A percentile compares a stretch with the other conserved stretches of the same genome.
These are phyloP conservation scores for Ptychadena robeensis DNA, from an alignment of 2,797 vertebrate genomes.

Conservation along the genomic window DNA sequence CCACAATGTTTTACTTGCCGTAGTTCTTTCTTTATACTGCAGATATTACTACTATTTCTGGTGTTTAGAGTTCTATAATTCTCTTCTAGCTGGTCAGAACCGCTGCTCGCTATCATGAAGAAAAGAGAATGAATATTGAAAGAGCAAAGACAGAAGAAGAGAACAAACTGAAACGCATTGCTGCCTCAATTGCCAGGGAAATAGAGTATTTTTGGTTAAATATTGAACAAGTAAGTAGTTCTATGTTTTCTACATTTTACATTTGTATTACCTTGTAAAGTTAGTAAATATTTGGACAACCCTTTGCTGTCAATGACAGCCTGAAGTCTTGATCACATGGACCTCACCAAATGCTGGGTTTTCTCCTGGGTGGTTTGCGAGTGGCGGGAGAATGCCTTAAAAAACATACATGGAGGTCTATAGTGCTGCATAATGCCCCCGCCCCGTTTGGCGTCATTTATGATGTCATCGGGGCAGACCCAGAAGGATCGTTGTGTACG, in stretches of 20 bases:
- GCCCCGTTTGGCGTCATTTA: too few relatives aligned
- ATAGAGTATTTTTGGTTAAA: slow-evolving; percentile 94
- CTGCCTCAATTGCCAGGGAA: slow-evolving; percentile 88
- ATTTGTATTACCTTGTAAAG: too few relatives aligned
- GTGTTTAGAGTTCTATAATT: neutral
- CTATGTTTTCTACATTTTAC: neutral
- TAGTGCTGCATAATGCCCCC: too few relatives aligned
- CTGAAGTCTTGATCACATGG: too few relatives aligned
- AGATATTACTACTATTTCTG: neutral
- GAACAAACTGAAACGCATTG: slow-evolving; percentile 85
- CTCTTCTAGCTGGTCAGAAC: slow-evolving; percentile 85
- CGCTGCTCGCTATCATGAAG: slow-evolving; percentile 87
- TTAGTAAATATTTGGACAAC: too few relatives aligned
- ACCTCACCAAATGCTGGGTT: too few relatives aligned
- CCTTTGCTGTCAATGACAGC: too few relatives aligned
- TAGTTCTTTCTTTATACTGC: neutral
- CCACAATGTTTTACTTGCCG: neutral
- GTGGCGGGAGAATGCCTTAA: too few relatives aligned
- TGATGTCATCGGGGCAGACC: too few relatives aligned
- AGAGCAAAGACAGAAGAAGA: slow-evolving; percentile 83
- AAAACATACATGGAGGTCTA: too few relatives aligned
- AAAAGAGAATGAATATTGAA: slow-evolving; percentile 84
- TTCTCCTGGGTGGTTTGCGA: too few relatives aligned
- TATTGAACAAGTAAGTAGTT: slow-evolving; percentile 84
- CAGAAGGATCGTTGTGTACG: too few relatives aligned